Percentiles rank a stretch among this genome's conserved stretches.
Evolutionary conservation across 2,888 invertebrate species (phyloP).

Genomic region (Saturnia pavonia): DNA sequence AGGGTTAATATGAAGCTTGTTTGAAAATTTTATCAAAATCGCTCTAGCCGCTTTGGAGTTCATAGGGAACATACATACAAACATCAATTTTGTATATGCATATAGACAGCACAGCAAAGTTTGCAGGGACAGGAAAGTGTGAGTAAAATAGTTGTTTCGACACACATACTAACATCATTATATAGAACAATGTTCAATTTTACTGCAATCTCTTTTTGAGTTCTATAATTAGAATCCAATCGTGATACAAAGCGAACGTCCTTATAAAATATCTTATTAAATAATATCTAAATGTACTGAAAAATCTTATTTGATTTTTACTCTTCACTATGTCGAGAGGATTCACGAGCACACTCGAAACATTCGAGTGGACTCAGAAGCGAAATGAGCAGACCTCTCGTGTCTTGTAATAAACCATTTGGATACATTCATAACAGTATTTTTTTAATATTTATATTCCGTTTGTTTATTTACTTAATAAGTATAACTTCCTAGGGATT

Average conservation of each 20-base stretch:
- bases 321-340: constrained; percentile 40
- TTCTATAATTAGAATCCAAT: background rate
- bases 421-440: constrained; percentile 33
- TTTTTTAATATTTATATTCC: background rate
- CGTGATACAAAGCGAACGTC: background rate
- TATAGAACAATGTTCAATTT: background rate
- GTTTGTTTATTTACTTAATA: background rate
- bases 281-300: constrained; percentile 27
- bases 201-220: background rate
- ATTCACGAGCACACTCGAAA: constrained; percentile 51
- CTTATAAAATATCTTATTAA: background rate
- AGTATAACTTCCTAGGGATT: too few species aligned
- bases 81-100: too few species aligned
- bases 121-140: too few species aligned
- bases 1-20: too few species aligned
- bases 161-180: too few species aligned
- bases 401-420: constrained; percentile 65
- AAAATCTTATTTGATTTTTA: constrained; percentile 46
- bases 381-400: constrained; percentile 77
- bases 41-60: too few species aligned
- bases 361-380: constrained; percentile 40
- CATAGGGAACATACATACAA: too few species aligned
- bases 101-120: too few species aligned
- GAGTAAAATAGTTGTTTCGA: too few species aligned
- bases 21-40: too few species aligned